Base-by-base conservation (phyloP, 2,113 vertebrate genomes). In the Nesoenas mayeri region DNA sequence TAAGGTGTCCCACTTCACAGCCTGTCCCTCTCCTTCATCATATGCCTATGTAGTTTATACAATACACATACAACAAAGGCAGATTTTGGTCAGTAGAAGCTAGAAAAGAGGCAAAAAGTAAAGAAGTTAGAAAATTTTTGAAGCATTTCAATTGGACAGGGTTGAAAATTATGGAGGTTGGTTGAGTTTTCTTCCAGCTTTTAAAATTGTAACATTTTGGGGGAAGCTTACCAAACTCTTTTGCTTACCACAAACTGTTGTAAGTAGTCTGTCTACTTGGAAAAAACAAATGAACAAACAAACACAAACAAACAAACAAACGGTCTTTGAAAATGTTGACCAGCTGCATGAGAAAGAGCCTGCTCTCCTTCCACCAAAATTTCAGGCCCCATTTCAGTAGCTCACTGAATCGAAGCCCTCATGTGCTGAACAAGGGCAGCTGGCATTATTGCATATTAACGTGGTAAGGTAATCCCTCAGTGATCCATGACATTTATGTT, bases 401-500 rank as follows among this genome's bases (percentile, higher is more conserved):
- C 56, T 58, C 4, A 9, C 86, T 72, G 91, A 89, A 90, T 85
- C 44, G 4, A 26, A 61, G 48, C 15, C 81, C 61, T 89, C 29
- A 0, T 79, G 69, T 77, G 60, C 93, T 92, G 73, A 94, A 56
- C 80, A 69, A 95, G 62, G 73, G 62, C 67, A 89, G 86, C 54
- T 85, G 84, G 91, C 78, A 91, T 92, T 89, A 79, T 29, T 84
- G 92, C 91, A 91, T 88, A 92, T 94, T 79, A 96, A 89, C 77
- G 84, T 56, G 96, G 93, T 95, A 97, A 85, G 93, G 91, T 97
- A 97, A 96, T 96, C 62, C 91, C 88, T 85, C 91, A 89, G 78
- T 11, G 0, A 94, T 94, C 84, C 92, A 94, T 50, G 92, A 93
- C 84, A 92, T 83, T 96, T 93, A 92, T 85, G 96, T 57, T 94